Conservation (phyloP, 1,140 invertebrate species). For the Alviniconcha marisindica region DNA sequence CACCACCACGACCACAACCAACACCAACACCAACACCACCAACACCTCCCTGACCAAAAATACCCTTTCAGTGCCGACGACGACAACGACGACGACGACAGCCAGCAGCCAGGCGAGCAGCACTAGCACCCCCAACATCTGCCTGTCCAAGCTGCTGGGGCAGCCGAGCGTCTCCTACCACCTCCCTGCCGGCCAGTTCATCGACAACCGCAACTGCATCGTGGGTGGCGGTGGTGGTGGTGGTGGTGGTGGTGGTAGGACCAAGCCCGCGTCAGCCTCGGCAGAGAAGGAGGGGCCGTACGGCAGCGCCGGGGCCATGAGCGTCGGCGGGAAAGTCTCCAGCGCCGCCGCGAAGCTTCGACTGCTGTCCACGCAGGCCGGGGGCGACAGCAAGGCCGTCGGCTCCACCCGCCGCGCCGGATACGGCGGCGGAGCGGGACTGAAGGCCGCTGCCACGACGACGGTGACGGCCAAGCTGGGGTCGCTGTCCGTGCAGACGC, state of each 20-base stretch:
- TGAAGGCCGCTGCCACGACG: background rate
- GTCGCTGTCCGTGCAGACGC: background rate
- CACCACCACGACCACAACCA: background rate
- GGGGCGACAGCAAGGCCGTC: too few species aligned
- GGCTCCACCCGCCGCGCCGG: background rate
- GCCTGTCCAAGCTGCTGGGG: constrained; percentile 27
- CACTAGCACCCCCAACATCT: background rate
- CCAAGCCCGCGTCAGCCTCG: background rate
- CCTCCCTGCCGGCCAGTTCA: background rate
- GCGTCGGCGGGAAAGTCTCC: background rate
- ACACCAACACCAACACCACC: background rate
- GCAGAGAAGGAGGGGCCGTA: background rate
- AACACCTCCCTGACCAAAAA: too few species aligned
- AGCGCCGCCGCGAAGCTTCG: constrained; percentile 11
- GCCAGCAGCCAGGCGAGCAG: too few species aligned
- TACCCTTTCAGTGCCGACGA: background rate
- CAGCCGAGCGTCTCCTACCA: background rate
- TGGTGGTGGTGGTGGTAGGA: too few species aligned
- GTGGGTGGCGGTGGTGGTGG: background rate
- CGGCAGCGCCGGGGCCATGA: background rate
- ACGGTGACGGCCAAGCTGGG: background rate
- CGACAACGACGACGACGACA: too few species aligned
- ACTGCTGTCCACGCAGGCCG: constrained; percentile 20
- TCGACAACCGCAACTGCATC: constrained; percentile 21
- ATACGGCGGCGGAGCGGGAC: too few species aligned